Conservation (phyloP, 2,888 invertebrate species). For the Saturnia japonica region DNA sequence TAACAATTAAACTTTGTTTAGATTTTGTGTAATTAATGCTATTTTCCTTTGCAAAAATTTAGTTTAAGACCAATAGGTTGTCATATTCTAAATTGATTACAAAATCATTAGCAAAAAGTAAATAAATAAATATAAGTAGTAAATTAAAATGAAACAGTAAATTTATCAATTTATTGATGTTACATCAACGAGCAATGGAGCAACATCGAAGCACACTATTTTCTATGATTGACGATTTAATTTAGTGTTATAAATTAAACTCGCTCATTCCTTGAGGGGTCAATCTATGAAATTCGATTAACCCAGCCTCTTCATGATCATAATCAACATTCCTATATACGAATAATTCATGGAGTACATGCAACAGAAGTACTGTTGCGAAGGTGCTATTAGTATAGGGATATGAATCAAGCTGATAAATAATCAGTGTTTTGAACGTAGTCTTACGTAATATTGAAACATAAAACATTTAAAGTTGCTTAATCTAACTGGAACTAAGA, state of each 20-base stretch:
- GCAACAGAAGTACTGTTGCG: slow-evolving; percentile 14
- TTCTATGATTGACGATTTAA: slow-evolving; percentile 59
- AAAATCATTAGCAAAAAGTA: no score
- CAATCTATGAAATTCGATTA: slow-evolving; percentile 62
- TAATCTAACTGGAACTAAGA: slow-evolving; percentile 6
- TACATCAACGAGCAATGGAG: not conserved
- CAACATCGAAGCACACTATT: slow-evolving; percentile 44
- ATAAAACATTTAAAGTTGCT: slow-evolving; percentile 19
- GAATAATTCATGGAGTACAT: slow-evolving; percentile 35
- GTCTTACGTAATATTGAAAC: slow-evolving; percentile 24
- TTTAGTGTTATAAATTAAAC: slow-evolving; percentile 55
- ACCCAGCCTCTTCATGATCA: slow-evolving; percentile 40
- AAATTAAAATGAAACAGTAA: not conserved
- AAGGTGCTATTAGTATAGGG: slow-evolving; percentile 13
- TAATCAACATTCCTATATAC: slow-evolving; percentile 24
- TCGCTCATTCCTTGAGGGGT: slow-evolving; percentile 49
- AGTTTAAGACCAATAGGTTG: not conserved
- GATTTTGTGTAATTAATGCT: no score
- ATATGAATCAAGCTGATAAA: slow-evolving; percentile 22
- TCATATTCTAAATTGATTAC: not conserved
- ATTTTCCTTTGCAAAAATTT: no score
- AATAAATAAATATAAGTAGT: no score
- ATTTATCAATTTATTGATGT: not conserved
- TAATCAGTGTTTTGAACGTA: slow-evolving; percentile 22
- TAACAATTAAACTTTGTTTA: no score